Conservation (phyloP, 30 jellyfish, hydroid and myxozoan species). For the Turritopsis rubra region DNA sequence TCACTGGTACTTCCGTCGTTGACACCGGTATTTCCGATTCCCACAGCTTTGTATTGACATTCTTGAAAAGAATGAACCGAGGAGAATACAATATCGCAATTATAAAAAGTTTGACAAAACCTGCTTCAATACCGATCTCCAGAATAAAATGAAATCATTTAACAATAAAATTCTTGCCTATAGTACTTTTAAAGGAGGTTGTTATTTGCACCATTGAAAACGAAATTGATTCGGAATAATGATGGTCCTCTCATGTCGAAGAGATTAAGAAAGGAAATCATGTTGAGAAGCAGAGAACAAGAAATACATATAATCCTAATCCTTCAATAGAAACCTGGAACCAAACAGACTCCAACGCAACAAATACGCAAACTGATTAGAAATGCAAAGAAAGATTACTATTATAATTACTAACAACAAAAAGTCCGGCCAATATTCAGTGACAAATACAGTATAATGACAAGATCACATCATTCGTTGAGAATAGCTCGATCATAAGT, state of each 20-base stretch:
- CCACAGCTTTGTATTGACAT: neutral
- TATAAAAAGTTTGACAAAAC: neutral
- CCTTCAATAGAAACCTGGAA: neutral
- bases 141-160: neutral
- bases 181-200: neutral
- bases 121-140: neutral
- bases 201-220: neutral
- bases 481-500: neutral
- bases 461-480: neutral
- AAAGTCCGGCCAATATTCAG: neutral
- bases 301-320: no score
- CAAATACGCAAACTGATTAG: neutral
- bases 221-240: neutral
- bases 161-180: neutral
- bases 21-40: neutral
- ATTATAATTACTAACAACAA: neutral
- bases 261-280: neutral
- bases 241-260: neutral
- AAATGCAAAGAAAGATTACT: neutral
- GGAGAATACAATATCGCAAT: neutral
- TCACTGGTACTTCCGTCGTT: neutral
- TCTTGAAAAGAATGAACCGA: neutral
- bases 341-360: neutral
- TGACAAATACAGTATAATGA: neutral
- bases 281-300: neutral